Percentiles rank a stretch among this genome's conserved stretches.
Evolutionary conservation across 2,113 vertebrate genomes (phyloP).

Genomic region (Otocyon megalotis): DNA sequence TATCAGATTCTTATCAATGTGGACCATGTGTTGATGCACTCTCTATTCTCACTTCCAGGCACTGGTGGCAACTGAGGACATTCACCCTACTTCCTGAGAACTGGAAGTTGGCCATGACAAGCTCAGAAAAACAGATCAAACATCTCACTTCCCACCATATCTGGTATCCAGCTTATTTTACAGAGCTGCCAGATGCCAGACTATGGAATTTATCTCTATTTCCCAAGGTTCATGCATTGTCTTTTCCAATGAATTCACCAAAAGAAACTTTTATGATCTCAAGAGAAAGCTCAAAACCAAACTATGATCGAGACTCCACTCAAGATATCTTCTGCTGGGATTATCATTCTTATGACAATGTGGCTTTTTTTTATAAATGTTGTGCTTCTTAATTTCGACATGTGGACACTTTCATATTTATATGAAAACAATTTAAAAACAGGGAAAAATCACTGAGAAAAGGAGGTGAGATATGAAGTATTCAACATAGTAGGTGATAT

Average conservation of each 20-base stretch:
- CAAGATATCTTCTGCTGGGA: background rate
- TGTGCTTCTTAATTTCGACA: background rate
- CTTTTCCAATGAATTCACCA: background rate
- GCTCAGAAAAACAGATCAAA: background rate
- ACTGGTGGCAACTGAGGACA: background rate
- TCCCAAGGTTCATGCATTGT: background rate
- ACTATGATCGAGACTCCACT: background rate
- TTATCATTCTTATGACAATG: background rate
- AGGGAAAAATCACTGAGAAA: background rate
- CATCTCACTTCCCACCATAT: background rate
- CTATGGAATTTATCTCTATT: background rate
- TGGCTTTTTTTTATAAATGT: background rate
- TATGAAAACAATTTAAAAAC: background rate
- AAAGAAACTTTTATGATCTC: background rate
- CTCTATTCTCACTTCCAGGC: background rate
- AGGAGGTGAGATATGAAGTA: background rate
- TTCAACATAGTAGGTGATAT: background rate
- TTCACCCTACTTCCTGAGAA: background rate
- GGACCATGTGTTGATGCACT: background rate
- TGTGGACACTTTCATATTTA: background rate
- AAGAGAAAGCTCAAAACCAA: constrained; percentile 19
- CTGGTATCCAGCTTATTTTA: background rate
- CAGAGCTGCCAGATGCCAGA: background rate
- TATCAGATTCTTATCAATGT: background rate
- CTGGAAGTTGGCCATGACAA: background rate